phyloP scores from a whole-genome alignment of 2,113 vertebrate genomes.

The Beaufortia kweichowensis region DNA sequence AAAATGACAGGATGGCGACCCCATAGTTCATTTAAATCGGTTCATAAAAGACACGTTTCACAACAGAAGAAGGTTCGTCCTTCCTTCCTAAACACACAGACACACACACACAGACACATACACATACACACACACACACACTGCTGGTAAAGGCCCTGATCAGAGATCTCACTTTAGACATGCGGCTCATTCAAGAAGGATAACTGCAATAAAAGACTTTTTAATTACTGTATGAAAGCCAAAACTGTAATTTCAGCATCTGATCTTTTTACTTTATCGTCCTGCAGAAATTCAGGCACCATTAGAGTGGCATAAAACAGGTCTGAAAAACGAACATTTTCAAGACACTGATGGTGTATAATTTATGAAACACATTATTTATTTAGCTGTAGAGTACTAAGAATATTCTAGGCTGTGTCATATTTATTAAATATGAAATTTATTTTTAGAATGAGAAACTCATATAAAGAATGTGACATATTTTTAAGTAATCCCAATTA shows the following conservation, averaged over 20 bases:
- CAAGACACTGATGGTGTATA: conserved; percentile 30
- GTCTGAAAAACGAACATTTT: conserved; percentile 10
- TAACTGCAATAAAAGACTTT: neutral
- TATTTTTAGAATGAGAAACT: neutral
- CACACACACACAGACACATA: conserved; percentile 30
- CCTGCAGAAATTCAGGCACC: neutral
- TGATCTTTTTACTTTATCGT: conserved; percentile 4
- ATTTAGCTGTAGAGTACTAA: conserved; percentile 19
- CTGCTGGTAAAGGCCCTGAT: conserved; percentile 32
- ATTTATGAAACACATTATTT: conserved; percentile 33
- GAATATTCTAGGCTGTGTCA: conserved; percentile 25
- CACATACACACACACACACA: conserved; percentile 22
- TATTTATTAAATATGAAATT: conserved; percentile 7
- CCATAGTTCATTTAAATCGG: conserved; percentile 33
- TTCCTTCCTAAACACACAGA: conserved; percentile 21
- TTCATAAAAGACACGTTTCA: conserved; percentile 31
- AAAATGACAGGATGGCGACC: neutral
- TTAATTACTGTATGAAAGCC: neutral
- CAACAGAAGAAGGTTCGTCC: conserved; percentile 15
- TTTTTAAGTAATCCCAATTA: too few relatives aligned
- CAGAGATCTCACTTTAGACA: conserved; percentile 23
- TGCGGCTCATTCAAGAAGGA: conserved; percentile 6
- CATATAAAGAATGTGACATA: neutral
- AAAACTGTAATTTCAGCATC: neutral
- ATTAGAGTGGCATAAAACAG: conserved; percentile 1